A percentile compares a stretch with the other conserved stretches of the same genome.
phyloP scores from a whole-genome alignment of 2,113 vertebrate genomes.

The Holacanthus passer region DNA sequence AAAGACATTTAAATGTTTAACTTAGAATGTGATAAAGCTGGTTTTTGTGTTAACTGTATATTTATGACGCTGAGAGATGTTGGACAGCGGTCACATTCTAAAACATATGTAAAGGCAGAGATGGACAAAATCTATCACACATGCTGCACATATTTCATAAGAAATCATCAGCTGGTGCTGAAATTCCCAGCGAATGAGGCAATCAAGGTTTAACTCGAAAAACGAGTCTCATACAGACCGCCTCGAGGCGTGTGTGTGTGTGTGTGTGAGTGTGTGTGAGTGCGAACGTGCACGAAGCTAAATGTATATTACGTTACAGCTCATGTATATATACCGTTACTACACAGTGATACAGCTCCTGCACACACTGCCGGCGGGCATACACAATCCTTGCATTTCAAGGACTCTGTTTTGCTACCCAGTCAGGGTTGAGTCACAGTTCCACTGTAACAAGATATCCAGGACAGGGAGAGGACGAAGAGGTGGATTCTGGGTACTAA shows the following conservation, averaged over 20 bases:
- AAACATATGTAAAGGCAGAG: neutral
- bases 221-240: slow-evolving; percentile 12
- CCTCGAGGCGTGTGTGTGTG: slow-evolving; percentile 20
- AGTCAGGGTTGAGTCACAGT: slow-evolving; percentile 62
- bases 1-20: slow-evolving; percentile 14
- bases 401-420: slow-evolving; percentile 56
- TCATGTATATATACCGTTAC: neutral
- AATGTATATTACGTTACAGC: slow-evolving; percentile 24
- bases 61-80: neutral
- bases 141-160: neutral
- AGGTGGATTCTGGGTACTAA: slow-evolving; percentile 53
- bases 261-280: neutral
- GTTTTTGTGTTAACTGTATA: neutral
- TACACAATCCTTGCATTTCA: slow-evolving; percentile 63
- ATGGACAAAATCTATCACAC: neutral
- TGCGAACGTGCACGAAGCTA: slow-evolving; percentile 12
- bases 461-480: slow-evolving; percentile 18
- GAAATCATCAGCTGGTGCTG: slow-evolving; percentile 8
- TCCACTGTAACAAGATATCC: slow-evolving; percentile 55
- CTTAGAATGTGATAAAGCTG: neutral
- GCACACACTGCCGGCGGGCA: slow-evolving; percentile 45
- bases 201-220: slow-evolving; percentile 39
- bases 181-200: slow-evolving; percentile 19
- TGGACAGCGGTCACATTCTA: neutral
- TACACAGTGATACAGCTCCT: slow-evolving; percentile 19